Percentiles rank a stretch among this genome's conserved stretches.
Evolutionary conservation across 2,113 vertebrate species (phyloP).

Genomic region (Sprattus sprattus): DNA sequence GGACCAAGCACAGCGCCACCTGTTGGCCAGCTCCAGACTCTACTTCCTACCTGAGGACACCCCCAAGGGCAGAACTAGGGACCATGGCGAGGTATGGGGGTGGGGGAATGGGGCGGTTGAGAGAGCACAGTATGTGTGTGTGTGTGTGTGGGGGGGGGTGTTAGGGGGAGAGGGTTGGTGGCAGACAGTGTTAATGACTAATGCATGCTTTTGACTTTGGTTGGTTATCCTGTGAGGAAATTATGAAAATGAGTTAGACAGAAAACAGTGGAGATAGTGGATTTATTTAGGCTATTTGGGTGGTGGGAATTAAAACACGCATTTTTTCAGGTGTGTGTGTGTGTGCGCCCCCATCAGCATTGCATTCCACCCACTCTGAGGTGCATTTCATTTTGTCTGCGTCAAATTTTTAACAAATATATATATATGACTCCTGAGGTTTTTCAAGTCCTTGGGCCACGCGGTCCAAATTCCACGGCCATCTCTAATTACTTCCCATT

Average conservation of each 20-base stretch:
- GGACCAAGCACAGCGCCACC: slow-evolving; percentile 70
- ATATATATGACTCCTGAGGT: neutral
- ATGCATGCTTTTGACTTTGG: neutral
- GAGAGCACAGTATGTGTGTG: neutral
- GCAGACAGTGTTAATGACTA: neutral
- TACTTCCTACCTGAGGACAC: slow-evolving; percentile 80
- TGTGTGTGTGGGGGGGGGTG: slow-evolving; percentile 13
- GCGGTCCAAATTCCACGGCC: neutral
- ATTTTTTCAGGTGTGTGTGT: neutral
- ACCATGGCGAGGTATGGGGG: slow-evolving; percentile 74
- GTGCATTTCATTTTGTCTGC: neutral
- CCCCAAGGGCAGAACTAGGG: slow-evolving; percentile 70
- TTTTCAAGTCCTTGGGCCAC: neutral
- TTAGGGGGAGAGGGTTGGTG: neutral
- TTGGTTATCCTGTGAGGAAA: neutral
- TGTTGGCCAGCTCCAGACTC: slow-evolving; percentile 75
- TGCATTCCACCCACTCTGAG: neutral
- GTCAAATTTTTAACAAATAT: neutral
- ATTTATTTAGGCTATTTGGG: neutral
- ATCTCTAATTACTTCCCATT: neutral
- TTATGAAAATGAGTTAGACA: neutral
- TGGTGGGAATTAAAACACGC: neutral
- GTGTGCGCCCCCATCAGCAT: neutral
- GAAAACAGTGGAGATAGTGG: neutral
- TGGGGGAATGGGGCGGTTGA: neutral